Percentiles rank a stretch among this genome's conserved stretches.
phyloP scores from a whole-genome alignment of 2,797 vertebrate species.

The Spheniscus humboldti region DNA sequence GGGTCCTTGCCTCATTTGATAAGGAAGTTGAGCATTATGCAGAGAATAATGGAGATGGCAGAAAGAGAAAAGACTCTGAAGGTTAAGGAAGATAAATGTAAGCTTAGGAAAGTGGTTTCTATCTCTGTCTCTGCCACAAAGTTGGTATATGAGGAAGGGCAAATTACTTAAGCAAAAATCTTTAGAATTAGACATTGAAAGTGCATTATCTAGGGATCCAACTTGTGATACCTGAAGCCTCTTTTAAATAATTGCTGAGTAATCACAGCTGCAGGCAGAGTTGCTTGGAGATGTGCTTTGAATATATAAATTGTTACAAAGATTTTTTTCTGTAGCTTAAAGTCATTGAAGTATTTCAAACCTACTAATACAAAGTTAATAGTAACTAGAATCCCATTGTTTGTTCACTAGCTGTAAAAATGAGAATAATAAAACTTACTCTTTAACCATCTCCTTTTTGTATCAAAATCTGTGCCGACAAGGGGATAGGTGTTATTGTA shows the following conservation, averaged over 20 bases:
- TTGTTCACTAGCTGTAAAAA: background rate
- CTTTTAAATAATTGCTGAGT: constrained; percentile 39
- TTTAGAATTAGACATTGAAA: background rate
- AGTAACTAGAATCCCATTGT: background rate
- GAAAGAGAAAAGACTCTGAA: background rate
- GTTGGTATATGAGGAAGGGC: background rate
- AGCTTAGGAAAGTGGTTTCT: background rate
- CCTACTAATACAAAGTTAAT: background rate
- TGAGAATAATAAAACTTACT: background rate
- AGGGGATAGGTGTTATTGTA: background rate
- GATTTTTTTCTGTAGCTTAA: background rate
- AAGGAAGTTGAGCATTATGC: background rate
- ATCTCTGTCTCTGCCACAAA: background rate
- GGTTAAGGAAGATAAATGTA: background rate
- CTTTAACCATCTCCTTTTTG: background rate
- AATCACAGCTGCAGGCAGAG: constrained; percentile 9
- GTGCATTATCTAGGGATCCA: background rate
- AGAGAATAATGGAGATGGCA: background rate
- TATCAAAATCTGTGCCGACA: background rate
- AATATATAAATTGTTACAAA: background rate
- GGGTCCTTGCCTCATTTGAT: background rate
- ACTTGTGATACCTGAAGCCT: background rate
- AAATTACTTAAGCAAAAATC: background rate
- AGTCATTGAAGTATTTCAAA: background rate
- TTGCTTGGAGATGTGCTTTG: background rate